Base-by-base conservation (phyloP, 2,888 invertebrate genomes). In the Caenorhabditis panamensis region DNA sequence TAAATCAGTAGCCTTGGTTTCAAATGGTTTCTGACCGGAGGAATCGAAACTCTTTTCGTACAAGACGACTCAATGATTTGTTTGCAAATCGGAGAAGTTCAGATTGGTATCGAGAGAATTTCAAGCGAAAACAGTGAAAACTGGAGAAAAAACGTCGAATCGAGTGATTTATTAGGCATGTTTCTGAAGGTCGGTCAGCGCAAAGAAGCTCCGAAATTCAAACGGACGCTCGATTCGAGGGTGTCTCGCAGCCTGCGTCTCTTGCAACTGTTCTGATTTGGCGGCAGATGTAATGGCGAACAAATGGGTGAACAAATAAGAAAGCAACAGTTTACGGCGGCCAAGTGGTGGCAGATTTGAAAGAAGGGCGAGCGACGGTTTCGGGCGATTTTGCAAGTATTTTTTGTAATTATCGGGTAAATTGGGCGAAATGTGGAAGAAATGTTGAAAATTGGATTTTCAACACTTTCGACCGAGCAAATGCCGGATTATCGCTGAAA, bases 191-290 rank as follows among this genome's bases (percentile, higher is more conserved):
- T 59, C 73, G 59, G 24, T 8, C 49, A 28, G n/a, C 28, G 24
- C 16, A 59, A 59, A 59, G 66, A 66, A 73, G 72, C 72, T 73
- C 64, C 37, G 41, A 66, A 64, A 66, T 73, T 73, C 64, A 73
- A 73, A 66, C 37, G 37, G 20, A 36, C 47, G 73, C 64, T 64
- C 64, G 28, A 44, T 18, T 24, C 18, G 61, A 26, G 22, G 24
- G 73, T 73, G 64, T 73, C 41, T 51, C 8, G 24, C 49, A 20
- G 73, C 59, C 73, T 73, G 59, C 51, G 73, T 47, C 37, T 73
- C 51, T 44, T 6, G 54, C 20, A 13, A 18, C 22, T 13, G 26
- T 26, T 26, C 4, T 9, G 4, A 22, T 31, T 56, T 63, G 59
- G 54, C 54, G 62, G 47, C 5, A 28, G 37, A 28, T 49, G 62